Base-by-base conservation (phyloP, 2,888 invertebrate genomes). In the Erebia epiphron region DNA sequence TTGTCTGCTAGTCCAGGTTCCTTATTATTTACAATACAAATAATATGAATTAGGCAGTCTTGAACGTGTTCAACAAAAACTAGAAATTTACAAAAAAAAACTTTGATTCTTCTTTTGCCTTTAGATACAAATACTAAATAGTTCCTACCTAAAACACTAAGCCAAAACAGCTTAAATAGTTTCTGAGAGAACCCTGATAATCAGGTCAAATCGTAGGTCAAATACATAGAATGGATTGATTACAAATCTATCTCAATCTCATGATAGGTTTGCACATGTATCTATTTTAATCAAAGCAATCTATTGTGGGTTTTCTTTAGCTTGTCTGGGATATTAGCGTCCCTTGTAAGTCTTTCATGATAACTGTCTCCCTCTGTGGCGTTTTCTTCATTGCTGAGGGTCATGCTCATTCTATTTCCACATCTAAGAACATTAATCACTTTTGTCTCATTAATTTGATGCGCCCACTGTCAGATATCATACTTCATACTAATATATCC, bases 241-340 rank as follows among this genome's bases (percentile, higher is more conserved):
- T 10, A 4, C 35, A 35, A 35, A 35, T 35, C 7, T 35, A 35
- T 35, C 35, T 35, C 35, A 35, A n/a, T 14, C 57, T 14, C 1
- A 26, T 14, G 57, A n/a, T 41, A 60, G 41, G 16, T 43, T 16
- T 60, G 57, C 54, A n/a, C 13, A n/a, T 26, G 7, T 16, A 9
- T n/a, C n/a, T n/a, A n/a, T 8, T 60, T 43, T 60, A 60, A 60
- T 60, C 60, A 60, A 60, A 60, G n/a, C 60, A 60, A 60, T 60
- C 35, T 35, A 7, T 35, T 35, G 60, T 60, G 60, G 60, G 60
- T 16, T 60, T 60, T 60, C 60, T n/a, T 60, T 5, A 60, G 41
- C 10, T 10, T 10, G 41, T 60, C 60, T 60, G 41, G 43, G 16
- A 46, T 46, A 46, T 4, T 43, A n/a, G 7, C 10, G 41, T 58